Conservation (phyloP, 1,140 invertebrate species). For the Drosophila tani region DNA sequence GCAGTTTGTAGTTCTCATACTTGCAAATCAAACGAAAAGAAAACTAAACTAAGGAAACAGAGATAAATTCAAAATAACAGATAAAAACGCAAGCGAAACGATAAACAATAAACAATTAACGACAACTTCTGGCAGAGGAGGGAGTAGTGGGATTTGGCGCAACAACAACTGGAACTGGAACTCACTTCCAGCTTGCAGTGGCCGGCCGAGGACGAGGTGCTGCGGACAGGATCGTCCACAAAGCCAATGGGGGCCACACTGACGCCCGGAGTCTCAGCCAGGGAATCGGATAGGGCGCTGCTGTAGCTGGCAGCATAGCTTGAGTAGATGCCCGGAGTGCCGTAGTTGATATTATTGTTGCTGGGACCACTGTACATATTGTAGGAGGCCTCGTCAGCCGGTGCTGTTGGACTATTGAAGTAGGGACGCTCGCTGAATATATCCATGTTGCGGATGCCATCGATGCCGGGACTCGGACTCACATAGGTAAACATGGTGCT, state of each 20-base stretch:
- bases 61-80: slow-evolving; percentile 5
- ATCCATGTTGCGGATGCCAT: slow-evolving; percentile 76
- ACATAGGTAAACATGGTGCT: slow-evolving; percentile 30
- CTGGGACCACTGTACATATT: slow-evolving; percentile 21
- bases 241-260: slow-evolving; percentile 59
- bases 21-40: slow-evolving; percentile 30
- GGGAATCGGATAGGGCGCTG: slow-evolving; percentile 71
- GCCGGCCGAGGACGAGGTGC: slow-evolving; percentile 26
- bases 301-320: slow-evolving; percentile 69
- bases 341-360: slow-evolving; percentile 31
- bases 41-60: slow-evolving; percentile 14
- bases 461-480: slow-evolving; percentile 61
- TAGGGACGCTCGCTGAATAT: slow-evolving; percentile 60
- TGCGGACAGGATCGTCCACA: slow-evolving; percentile 26
- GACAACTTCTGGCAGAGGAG: slow-evolving; percentile 16
- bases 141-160: slow-evolving; percentile 5
- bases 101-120: slow-evolving; percentile 23
- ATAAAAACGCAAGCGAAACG: slow-evolving; percentile 31
- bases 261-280: slow-evolving; percentile 77
- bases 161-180: slow-evolving; percentile 21
- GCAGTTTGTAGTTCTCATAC: slow-evolving; percentile 30
- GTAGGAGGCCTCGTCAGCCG: slow-evolving; percentile 18
- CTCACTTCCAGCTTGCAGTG: slow-evolving; percentile 82
- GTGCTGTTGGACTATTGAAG: slow-evolving; percentile 58
- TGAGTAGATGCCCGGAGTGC: slow-evolving; percentile 51